phyloP scores from a whole-genome alignment of 1,140 invertebrate genomes.

The Ctenoplectra terminalis region DNA sequence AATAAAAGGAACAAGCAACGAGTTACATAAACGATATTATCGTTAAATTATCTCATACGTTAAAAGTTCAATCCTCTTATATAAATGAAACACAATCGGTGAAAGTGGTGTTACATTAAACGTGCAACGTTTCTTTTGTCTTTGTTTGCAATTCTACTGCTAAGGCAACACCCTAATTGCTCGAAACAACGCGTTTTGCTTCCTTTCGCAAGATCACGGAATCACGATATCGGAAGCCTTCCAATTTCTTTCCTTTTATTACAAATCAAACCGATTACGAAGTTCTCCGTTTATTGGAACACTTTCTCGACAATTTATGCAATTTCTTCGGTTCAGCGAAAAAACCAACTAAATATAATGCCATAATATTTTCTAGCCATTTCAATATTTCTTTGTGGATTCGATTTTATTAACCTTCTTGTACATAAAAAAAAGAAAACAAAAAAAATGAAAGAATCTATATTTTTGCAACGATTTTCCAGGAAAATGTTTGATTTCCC shows the following conservation, averaged over 20 bases:
- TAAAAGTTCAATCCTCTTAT: neutral
- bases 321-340: neutral
- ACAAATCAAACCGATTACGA: neutral
- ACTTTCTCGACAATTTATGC: neutral
- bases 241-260: neutral
- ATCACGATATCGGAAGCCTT: neutral
- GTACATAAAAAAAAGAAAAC: neutral
- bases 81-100: constrained; percentile 14
- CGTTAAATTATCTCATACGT: neutral
- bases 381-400: no score
- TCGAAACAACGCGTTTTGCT: neutral
- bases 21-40: neutral
- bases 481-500: neutral
- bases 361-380: neutral
- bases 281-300: neutral
- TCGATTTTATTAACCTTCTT: no score
- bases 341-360: neutral
- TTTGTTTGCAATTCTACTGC: neutral
- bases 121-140: neutral
- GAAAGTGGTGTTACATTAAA: neutral
- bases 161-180: neutral
- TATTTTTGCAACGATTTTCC: neutral
- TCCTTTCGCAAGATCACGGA: neutral
- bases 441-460: neutral
- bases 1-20: neutral